These are phyloP conservation scores for Sciurus niger DNA, from an alignment of 2,113 vertebrate species.

Conservation along the genomic window DNA sequence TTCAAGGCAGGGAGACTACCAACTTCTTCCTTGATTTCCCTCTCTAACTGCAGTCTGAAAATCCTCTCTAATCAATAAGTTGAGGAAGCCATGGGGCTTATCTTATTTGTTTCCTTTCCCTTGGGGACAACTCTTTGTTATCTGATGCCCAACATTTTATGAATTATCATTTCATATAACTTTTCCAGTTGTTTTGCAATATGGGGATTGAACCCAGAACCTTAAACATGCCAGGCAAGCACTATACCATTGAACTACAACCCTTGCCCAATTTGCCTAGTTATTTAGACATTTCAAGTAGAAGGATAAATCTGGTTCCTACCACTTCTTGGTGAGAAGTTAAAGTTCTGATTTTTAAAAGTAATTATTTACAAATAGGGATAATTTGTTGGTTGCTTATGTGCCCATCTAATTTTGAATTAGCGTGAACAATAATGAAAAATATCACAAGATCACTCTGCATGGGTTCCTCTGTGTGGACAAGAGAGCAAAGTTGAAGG, in stretches of 20 bases:
- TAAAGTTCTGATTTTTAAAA: slow-evolving; percentile 31
- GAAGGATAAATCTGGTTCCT: slow-evolving; percentile 31
- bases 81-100: not conserved
- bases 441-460: not conserved
- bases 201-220: not conserved
- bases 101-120: not conserved
- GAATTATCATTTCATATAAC: slow-evolving; percentile 9
- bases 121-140: not conserved
- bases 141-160: not conserved
- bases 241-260: not conserved
- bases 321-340: not conserved
- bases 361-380: not conserved
- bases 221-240: not conserved
- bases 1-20: not conserved
- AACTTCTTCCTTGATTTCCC: not conserved
- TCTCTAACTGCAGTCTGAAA: not conserved
- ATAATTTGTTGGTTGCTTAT: not conserved
- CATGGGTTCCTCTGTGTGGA: not conserved
- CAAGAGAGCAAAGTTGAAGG: not conserved
- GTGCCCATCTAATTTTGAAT: not conserved
- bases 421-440: slow-evolving; percentile 22
- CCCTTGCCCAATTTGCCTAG: not conserved
- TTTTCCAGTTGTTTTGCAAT: not conserved
- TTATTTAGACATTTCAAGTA: slow-evolving; percentile 4
- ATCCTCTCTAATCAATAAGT: not conserved